Evolutionary conservation across 2,888 invertebrate species (phyloP).

Genomic region (Eupithecia vulgata): DNA sequence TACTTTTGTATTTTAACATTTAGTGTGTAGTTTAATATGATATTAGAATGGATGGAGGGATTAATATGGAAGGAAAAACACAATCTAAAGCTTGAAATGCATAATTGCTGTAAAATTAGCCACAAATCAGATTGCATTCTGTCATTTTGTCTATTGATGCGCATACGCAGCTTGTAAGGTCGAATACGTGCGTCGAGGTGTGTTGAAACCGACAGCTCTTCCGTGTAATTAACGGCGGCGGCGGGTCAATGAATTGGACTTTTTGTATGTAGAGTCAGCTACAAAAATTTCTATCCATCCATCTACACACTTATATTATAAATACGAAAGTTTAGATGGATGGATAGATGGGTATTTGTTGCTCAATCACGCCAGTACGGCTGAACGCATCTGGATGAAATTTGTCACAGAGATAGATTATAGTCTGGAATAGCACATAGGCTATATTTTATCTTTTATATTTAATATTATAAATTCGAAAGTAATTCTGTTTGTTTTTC

Average conservation of each 20-base stretch:
- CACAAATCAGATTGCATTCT: conserved; percentile 31
- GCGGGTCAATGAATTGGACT: conserved; percentile 22
- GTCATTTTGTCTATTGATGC: conserved; percentile 37
- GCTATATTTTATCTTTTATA: no score
- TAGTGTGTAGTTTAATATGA: no score
- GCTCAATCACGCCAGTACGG: no score
- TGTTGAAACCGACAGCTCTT: conserved; percentile 22
- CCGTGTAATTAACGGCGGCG: conserved; percentile 14
- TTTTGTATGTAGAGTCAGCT: conserved; percentile 1
- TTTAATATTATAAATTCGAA: no score
- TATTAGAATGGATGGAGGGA: background rate
- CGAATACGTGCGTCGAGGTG: conserved; percentile 26
- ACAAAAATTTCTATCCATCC: background rate
- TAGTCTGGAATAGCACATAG: no score
- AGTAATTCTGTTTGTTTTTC: no score
- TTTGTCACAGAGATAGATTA: no score
- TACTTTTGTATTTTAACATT: no score
- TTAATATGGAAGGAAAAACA: background rate
- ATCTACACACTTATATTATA: no score
- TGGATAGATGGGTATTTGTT: no score
- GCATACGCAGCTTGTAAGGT: conserved; percentile 28
- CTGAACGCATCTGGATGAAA: no score
- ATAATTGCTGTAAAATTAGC: conserved; percentile 29
- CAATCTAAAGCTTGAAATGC: background rate
- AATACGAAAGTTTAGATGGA: no score